Conservation (phyloP, 2,797 vertebrate genomes). For the Holocentrus rufus region DNA sequence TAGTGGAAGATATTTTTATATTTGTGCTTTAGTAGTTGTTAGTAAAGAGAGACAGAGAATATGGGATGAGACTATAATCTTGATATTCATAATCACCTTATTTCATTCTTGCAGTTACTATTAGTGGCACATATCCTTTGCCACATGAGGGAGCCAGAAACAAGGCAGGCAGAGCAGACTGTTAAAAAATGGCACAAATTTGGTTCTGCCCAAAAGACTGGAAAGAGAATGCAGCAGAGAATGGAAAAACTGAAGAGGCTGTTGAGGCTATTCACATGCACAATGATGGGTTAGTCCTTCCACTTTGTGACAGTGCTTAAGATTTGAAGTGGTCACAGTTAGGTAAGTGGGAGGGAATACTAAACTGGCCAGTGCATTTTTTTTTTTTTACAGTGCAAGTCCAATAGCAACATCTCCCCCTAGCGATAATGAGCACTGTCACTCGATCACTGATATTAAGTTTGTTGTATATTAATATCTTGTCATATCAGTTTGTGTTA, state of each 20-base stretch:
- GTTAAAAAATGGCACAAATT: background rate
- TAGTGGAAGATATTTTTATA: background rate
- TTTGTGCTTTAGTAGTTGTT: background rate
- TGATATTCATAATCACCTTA: background rate
- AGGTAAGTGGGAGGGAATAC: no score
- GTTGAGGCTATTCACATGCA: slow-evolving; percentile 2
- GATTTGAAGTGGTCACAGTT: no score
- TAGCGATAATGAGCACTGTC: no score
- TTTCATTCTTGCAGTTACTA: background rate
- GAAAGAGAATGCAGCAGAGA: background rate
- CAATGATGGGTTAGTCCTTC: no score
- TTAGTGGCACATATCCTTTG: background rate
- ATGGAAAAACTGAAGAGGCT: background rate
- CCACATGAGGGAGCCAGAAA: slow-evolving; percentile 65
- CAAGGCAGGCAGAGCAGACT: background rate
- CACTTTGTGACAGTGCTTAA: no score
- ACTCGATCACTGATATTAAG: no score
- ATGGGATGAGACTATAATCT: background rate
- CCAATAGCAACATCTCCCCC: no score
- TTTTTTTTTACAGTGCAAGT: no score
- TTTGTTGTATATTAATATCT: no score
- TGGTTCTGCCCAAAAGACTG: background rate
- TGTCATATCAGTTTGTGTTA: no score
- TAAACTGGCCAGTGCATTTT: no score
- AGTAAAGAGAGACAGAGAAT: background rate